Conservation (phyloP, 2,113 vertebrate genomes). For the Ammodytes marinus region DNA sequence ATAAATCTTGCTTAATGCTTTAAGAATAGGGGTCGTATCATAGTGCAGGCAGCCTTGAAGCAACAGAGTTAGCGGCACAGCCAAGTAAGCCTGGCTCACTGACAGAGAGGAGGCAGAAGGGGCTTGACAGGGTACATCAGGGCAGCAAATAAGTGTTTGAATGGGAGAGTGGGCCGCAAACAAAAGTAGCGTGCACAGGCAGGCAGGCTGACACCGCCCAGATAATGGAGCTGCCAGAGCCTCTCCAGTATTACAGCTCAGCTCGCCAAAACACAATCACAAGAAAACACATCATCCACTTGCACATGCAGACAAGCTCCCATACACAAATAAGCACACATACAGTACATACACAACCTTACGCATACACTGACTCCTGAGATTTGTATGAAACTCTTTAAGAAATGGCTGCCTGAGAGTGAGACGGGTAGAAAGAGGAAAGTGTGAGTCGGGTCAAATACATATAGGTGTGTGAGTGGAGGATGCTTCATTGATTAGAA, state of each 20-base stretch:
- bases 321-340: slow-evolving; percentile 23
- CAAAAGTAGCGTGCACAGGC: slow-evolving; percentile 58
- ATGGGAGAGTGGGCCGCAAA: slow-evolving; percentile 73
- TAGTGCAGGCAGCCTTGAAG: slow-evolving; percentile 34
- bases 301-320: slow-evolving; percentile 24
- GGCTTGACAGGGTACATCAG: slow-evolving; percentile 69
- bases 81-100: slow-evolving; percentile 50
- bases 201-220: slow-evolving; percentile 76
- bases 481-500: slow-evolving; percentile 55
- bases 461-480: slow-evolving; percentile 17
- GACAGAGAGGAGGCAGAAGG: slow-evolving; percentile 64
- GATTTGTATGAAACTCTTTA: slow-evolving; percentile 45
- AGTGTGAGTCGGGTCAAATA: neutral
- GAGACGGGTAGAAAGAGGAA: slow-evolving; percentile 19
- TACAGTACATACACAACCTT: neutral
- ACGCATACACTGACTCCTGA: slow-evolving; percentile 10
- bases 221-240: slow-evolving; percentile 81
- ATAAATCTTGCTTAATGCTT: neutral
- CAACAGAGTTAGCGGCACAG: slow-evolving; percentile 47
- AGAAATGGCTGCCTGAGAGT: slow-evolving; percentile 27
- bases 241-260: slow-evolving; percentile 61
- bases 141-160: slow-evolving; percentile 79
- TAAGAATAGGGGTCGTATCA: slow-evolving; percentile 7
- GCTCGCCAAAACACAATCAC: slow-evolving; percentile 65
- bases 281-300: slow-evolving; percentile 50